phyloP scores from a whole-genome alignment of 2,888 invertebrate genomes.

The Drosophila kambysellisi region DNA sequence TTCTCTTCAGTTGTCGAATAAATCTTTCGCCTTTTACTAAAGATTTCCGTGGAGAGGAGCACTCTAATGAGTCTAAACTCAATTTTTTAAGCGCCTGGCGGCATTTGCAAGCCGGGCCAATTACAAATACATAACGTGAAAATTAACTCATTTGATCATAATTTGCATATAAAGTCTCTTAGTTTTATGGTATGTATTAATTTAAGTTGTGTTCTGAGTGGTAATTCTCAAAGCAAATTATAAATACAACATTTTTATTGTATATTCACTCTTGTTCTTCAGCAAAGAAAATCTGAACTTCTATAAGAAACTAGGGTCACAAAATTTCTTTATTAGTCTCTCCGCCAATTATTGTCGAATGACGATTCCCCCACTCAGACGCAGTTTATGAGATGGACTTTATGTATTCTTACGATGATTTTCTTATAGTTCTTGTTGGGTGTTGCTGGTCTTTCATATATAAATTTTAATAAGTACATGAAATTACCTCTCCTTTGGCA shows the following conservation, averaged over 20 bases:
- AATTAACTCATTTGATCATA: fast-evolving
- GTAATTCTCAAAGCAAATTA: not conserved
- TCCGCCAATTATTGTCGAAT: not conserved
- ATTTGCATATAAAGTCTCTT: not conserved
- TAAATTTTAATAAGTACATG: slow-evolving; percentile 57
- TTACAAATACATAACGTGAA: not conserved
- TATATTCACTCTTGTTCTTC: not conserved
- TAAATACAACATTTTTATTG: not conserved
- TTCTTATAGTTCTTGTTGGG: slow-evolving; percentile 31
- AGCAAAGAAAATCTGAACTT: not conserved
- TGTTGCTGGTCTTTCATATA: not conserved
- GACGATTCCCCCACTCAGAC: not conserved
- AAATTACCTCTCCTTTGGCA: slow-evolving; percentile 38
- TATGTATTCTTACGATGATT: slow-evolving; percentile 22
- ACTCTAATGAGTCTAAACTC: slow-evolving; percentile 84
- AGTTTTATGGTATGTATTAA: not conserved
- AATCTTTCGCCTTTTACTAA: slow-evolving; percentile 92
- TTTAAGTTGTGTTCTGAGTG: not conserved
- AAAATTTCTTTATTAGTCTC: not conserved
- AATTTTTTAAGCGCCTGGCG: slow-evolving; percentile 10
- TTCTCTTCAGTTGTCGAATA: slow-evolving; percentile 88
- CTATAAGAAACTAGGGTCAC: not conserved
- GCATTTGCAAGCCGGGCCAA: slow-evolving; percentile 16
- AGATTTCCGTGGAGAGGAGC: slow-evolving; percentile 90
- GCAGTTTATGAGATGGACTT: slow-evolving; percentile 13